Evolutionary conservation across 2,888 invertebrate genomes (phyloP), one percentile per base, ranked within the genome.

Genomic region (Dryococelus australis): DNA sequence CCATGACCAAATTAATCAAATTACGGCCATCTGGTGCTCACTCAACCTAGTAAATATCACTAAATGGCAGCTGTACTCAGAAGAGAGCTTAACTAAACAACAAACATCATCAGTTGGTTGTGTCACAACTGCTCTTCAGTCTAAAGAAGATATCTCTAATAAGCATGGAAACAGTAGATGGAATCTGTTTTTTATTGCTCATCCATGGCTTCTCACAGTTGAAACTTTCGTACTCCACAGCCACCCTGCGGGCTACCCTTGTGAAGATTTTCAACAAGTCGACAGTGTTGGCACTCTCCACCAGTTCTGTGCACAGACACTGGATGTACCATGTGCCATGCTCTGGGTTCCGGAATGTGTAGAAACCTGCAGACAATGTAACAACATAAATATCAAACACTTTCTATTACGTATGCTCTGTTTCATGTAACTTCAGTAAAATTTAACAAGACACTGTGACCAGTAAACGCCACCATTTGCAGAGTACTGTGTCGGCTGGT

Each of bases 291-390:
- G 93, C 93, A 88, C 93, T 91, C 88, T 92, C 90, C 87, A 93
- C 92, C 27, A 96, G 90, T 16, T 95, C 94, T 6, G 93, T 90
- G 90, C 95, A 95, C 81, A 97, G 91, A 6, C 95, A 92, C 91
- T 96, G 96, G 86, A 97, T 94, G 91, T 96, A 97, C 95, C 96
- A 96, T 0, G 96, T 95, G 3, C 96, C 96, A 35, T 93, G 93
- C 84, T 93, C 93, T 43, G 95, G 94, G 91, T 95, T 95, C 8
- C 96, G 92, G 93, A 95, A 96, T 0, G 96, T 95, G 91, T 93
- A 96, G 91, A 93, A 94, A 86, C 95, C 96, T 95, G 91, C 84
- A 92, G 91, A 90, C 47, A 85, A 78, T 43, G n/a, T 8, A 27
- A 65, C 20, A n/a, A 13, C 8, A 47, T 35, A 35, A 35, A 35